Evolutionary conservation across 2,113 vertebrate genomes (phyloP).

Genomic region (Pseudorhombus dupliciocellatus): DNA sequence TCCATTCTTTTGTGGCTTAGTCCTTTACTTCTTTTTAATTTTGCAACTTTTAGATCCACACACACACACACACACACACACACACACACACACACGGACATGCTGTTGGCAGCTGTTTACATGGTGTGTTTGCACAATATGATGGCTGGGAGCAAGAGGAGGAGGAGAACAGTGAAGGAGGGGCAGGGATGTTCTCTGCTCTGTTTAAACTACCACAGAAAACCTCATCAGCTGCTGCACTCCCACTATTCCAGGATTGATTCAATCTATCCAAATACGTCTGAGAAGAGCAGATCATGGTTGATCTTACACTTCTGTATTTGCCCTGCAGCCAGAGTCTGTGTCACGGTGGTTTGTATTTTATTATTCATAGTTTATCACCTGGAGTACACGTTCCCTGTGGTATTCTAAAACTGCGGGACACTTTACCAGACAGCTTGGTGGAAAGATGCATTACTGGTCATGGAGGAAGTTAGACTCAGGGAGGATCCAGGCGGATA

Average conservation of each 20-base stretch:
- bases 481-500: too few relatives aligned
- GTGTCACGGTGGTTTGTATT: neutral
- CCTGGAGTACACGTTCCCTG: too few relatives aligned
- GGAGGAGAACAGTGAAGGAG: conserved; percentile 39
- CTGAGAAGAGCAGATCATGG: neutral
- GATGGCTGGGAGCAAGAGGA: conserved; percentile 47
- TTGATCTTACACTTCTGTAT: neutral
- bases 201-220: conserved; percentile 38
- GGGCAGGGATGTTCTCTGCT: conserved; percentile 48
- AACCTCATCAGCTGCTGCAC: conserved; percentile 30
- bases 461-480: too few relatives aligned
- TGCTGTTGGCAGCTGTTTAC: conserved; percentile 68
- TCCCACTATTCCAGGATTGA: conserved; percentile 8
- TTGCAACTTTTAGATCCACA: neutral
- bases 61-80: conserved; percentile 1
- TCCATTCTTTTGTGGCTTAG: neutral
- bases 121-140: conserved; percentile 74
- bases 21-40: conserved; percentile 2
- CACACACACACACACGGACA: conserved; percentile 33
- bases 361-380: neutral
- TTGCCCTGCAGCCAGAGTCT: neutral
- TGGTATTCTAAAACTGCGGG: too few relatives aligned
- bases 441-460: too few relatives aligned
- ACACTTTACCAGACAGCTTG: too few relatives aligned
- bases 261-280: neutral